Percentiles rank a stretch among this genome's conserved stretches.
Evolutionary conservation across 2,888 invertebrate genomes (phyloP).

Genomic region (Agriopis aurantiaria): DNA sequence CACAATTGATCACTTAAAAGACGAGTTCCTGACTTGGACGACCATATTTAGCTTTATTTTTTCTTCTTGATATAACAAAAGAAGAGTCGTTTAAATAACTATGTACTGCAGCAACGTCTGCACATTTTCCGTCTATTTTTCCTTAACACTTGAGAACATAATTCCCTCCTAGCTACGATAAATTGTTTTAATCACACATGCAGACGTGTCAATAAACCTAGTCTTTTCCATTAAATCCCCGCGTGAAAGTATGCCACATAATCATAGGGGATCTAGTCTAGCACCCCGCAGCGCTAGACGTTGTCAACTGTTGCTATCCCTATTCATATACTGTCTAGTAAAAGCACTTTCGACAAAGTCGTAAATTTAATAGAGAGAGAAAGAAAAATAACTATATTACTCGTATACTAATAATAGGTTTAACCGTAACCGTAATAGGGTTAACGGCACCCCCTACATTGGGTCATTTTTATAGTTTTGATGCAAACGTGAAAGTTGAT

Average conservation of each 20-base stretch:
- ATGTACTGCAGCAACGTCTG: background rate
- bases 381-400: background rate
- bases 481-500: too few relatives aligned
- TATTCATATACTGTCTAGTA: background rate
- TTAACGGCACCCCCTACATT: background rate
- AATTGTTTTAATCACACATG: constrained; percentile 46
- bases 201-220: constrained; percentile 48
- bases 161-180: constrained; percentile 2
- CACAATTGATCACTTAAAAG: too few relatives aligned
- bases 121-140: background rate
- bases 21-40: too few relatives aligned
- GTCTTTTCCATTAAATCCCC: constrained; percentile 52
- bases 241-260: constrained; percentile 38
- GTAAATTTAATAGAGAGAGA: background rate
- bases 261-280: constrained; percentile 42
- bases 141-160: background rate
- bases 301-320: constrained; percentile 27
- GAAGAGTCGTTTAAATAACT: too few relatives aligned
- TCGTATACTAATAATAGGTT: background rate
- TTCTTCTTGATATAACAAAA: too few relatives aligned
- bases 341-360: background rate
- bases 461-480: too few relatives aligned
- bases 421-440: too few relatives aligned
- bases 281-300: constrained; percentile 47
- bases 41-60: too few relatives aligned